Evolutionary conservation across 2,113 vertebrate genomes (phyloP).

Genomic region (Cryptoleucopteryx plumbea): DNA sequence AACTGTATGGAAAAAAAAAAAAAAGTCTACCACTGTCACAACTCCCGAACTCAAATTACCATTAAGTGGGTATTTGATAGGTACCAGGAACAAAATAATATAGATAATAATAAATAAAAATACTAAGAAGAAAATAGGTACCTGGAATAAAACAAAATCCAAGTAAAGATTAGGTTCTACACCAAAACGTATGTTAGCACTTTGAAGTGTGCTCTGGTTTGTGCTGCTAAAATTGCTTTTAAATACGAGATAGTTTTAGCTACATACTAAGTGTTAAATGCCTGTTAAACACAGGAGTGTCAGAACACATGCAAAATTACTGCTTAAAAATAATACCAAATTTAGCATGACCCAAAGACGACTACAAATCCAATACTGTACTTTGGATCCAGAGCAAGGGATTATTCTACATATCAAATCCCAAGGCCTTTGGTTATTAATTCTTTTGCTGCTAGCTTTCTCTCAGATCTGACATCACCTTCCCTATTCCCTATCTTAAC

Average conservation of each 20-base stretch:
- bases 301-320: background rate
- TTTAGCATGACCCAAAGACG: background rate
- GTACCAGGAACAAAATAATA: background rate
- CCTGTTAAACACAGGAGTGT: background rate
- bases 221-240: background rate
- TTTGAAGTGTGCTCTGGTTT: background rate
- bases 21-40: background rate
- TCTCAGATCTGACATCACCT: background rate
- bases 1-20: background rate
- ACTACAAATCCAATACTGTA: background rate
- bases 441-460: background rate
- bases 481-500: background rate
- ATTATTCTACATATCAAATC: background rate
- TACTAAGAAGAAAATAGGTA: background rate
- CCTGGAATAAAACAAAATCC: background rate
- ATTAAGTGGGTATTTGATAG: background rate
- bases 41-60: background rate
- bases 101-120: background rate
- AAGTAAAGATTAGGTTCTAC: background rate
- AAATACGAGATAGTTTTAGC: rapidly evolving
- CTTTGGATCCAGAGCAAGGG: background rate
- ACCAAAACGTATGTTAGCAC: background rate
- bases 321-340: background rate
- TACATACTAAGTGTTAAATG: background rate
- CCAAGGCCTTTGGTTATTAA: background rate